These are phyloP conservation scores for Erithacus rubecula DNA, from an alignment of 2,797 vertebrate genomes.

Conservation along the genomic window DNA sequence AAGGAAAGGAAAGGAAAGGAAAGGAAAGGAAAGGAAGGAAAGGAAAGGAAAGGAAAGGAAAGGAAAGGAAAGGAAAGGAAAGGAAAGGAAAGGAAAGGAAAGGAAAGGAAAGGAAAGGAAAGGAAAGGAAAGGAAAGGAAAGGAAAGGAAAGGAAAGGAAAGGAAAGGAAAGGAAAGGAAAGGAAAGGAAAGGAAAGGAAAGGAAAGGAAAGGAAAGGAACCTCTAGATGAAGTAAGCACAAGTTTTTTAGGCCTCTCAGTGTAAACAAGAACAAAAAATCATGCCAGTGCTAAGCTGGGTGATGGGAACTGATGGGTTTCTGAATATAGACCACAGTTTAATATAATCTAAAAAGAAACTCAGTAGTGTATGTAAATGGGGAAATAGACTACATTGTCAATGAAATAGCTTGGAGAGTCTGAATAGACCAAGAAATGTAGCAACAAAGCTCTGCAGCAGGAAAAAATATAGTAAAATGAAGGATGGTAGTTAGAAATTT, in stretches of 20 bases:
- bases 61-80: no score
- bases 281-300: background rate
- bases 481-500: background rate
- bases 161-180: no score
- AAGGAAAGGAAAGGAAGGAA: no score
- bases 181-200: no score
- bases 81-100: no score
- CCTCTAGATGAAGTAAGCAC: background rate
- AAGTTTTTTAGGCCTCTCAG: background rate
- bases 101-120: no score
- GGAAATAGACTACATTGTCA: background rate
- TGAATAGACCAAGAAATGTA: background rate
- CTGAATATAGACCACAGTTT: background rate
- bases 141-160: background rate
- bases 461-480: background rate
- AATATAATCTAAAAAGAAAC: background rate
- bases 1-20: background rate
- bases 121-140: no score
- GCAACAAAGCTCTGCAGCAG: background rate
- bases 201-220: background rate
- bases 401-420: background rate
- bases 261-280: background rate
- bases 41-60: no score
- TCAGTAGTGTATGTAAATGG: background rate
- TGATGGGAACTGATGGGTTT: background rate